These are phyloP conservation scores for Megalops atlanticus DNA, from an alignment of 2,113 vertebrate species.

Conservation along the genomic window DNA sequence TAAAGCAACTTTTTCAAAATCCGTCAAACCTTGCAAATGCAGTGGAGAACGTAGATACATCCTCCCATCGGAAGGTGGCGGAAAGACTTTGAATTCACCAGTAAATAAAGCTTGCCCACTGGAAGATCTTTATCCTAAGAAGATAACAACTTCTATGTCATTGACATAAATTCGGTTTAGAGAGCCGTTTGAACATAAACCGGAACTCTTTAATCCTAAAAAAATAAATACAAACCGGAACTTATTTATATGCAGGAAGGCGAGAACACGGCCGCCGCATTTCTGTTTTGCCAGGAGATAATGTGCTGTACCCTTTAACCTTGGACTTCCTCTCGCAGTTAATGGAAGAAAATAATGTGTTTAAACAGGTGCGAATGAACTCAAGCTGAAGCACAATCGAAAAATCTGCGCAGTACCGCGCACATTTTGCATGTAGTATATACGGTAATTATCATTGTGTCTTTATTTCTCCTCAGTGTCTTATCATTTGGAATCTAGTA, in stretches of 20 bases:
- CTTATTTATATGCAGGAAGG: background rate
- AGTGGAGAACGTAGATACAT: constrained; percentile 4
- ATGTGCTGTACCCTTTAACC: constrained; percentile 3
- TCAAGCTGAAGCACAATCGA: background rate
- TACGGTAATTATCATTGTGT: background rate
- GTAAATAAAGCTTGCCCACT: too few species aligned
- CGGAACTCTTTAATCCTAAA: background rate
- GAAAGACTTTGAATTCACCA: background rate
- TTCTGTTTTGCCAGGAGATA: too few species aligned
- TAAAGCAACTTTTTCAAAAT: too few species aligned
- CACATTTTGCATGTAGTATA: too few species aligned
- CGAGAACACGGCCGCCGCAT: too few species aligned
- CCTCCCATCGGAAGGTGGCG: constrained; percentile 26
- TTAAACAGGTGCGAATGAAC: background rate
- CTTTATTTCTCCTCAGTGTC: background rate
- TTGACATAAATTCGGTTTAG: background rate
- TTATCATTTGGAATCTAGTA: background rate
- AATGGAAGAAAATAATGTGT: background rate
- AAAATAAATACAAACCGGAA: constrained; percentile 2
- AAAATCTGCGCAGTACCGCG: background rate
- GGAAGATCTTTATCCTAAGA: background rate
- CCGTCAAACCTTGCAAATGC: too few species aligned
- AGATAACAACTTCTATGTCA: background rate
- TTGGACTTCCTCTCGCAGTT: background rate
- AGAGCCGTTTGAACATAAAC: background rate